Percentiles rank a stretch among this genome's conserved stretches.
Conservation (phyloP, 2,113 vertebrate species). For the Sinocyclocheilus anophthalmus region DNA sequence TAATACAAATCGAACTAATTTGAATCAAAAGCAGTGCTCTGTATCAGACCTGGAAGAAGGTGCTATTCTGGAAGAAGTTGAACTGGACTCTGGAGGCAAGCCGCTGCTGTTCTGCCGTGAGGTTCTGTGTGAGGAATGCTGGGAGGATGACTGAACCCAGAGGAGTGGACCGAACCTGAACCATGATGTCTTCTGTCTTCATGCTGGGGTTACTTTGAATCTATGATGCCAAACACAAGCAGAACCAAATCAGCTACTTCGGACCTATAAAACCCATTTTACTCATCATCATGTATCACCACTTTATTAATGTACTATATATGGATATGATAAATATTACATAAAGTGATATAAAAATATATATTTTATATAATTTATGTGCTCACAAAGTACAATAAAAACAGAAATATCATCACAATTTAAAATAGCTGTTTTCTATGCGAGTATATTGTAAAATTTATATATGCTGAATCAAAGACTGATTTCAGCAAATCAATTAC, state of each 20-base stretch:
- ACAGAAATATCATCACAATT: too few relatives aligned
- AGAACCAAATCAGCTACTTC: background rate
- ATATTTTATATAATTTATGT: too few relatives aligned
- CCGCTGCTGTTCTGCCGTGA: constrained; percentile 72
- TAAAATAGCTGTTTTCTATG: too few relatives aligned
- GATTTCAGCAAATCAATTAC: too few relatives aligned
- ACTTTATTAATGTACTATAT: background rate
- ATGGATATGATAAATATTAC: background rate
- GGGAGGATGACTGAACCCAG: constrained; percentile 86
- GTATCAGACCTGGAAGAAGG: constrained; percentile 84
- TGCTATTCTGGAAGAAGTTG: constrained; percentile 89
- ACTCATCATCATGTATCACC: background rate
- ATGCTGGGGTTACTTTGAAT: constrained; percentile 47
- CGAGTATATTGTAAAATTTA: too few relatives aligned
- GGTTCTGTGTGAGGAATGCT: constrained; percentile 73
- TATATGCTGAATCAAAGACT: too few relatives aligned
- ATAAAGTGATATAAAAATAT: too few relatives aligned
- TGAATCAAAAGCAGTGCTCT: background rate
- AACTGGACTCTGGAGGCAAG: constrained; percentile 88
- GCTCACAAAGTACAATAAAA: too few relatives aligned
- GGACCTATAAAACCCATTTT: background rate
- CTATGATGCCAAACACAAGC: constrained; percentile 50
- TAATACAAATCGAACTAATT: background rate
- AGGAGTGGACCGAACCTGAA: constrained; percentile 59
- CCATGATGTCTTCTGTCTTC: constrained; percentile 27